Conservation (phyloP, 1,140 invertebrate genomes). For the Eumaeus atala region DNA sequence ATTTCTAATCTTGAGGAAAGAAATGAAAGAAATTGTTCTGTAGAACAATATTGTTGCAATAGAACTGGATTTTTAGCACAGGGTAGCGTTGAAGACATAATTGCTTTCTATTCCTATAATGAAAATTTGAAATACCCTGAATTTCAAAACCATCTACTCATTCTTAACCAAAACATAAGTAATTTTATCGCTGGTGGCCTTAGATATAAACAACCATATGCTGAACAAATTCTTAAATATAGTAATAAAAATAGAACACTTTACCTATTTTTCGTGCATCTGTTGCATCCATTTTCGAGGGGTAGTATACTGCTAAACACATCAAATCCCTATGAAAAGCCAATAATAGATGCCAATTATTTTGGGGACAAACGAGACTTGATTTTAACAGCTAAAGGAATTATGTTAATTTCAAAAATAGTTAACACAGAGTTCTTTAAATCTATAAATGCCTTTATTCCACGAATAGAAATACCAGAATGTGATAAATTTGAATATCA, state of each 20-base stretch:
- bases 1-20: conserved; percentile 24
- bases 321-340: conserved; percentile 72
- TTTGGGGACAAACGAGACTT: conserved; percentile 82
- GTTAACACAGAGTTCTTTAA: conserved; percentile 60
- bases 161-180: conserved; percentile 33
- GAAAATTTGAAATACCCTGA: conserved; percentile 39
- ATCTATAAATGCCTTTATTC: conserved; percentile 54
- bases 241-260: conserved; percentile 49
- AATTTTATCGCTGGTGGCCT: conserved; percentile 15
- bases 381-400: conserved; percentile 76
- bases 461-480: conserved; percentile 53
- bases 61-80: conserved; percentile 41
- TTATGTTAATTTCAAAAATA: conserved; percentile 48
- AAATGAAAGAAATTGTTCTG: conserved; percentile 27
- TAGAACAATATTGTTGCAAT: conserved; percentile 47
- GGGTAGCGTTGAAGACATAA: conserved; percentile 32
- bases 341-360: conserved; percentile 88
- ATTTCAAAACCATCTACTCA: conserved; percentile 43
- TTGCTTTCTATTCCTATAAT: conserved; percentile 41
- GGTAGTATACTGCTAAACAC: conserved; percentile 63
- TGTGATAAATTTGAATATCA: conserved; percentile 64
- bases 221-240: conserved; percentile 46
- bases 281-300: conserved; percentile 71
- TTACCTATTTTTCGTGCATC: conserved; percentile 51
- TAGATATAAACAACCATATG: conserved; percentile 48